Conservation (phyloP, 2,797 vertebrate genomes). For the Trichosurus vulpecula region DNA sequence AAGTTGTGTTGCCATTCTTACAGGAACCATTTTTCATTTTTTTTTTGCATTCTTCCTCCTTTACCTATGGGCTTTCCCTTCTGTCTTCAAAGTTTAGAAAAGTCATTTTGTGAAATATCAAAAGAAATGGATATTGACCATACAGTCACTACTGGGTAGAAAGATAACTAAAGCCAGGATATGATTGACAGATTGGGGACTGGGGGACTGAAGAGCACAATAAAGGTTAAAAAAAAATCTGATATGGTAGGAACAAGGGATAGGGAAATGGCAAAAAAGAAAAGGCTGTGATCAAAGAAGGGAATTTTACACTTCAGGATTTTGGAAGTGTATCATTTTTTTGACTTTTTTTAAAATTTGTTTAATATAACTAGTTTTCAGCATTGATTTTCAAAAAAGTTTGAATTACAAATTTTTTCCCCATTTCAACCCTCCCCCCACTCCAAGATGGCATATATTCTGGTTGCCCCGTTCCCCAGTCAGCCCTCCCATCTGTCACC, state of each 20-base stretch:
- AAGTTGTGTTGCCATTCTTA: not conserved
- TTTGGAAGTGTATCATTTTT: not conserved
- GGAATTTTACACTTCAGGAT: not conserved
- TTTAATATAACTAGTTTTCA: no score
- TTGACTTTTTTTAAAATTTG: no score
- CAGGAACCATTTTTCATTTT: not conserved
- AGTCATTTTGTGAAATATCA: not conserved
- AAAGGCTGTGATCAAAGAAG: not conserved
- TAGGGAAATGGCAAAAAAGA: not conserved
- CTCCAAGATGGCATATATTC: no score
- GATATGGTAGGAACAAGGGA: not conserved
- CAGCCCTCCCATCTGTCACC: no score
- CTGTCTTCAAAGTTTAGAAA: not conserved
- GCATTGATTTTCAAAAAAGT: no score
- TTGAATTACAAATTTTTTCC: no score
- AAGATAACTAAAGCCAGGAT: not conserved
- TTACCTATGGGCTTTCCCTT: not conserved
- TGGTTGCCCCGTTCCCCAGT: no score
- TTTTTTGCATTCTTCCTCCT: not conserved
- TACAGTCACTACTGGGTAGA: not conserved
- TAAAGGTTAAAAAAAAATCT: not conserved
- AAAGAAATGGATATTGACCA: not conserved
- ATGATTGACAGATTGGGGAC: not conserved
- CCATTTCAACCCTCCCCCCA: no score
- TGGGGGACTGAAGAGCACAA: not conserved